A percentile compares a stretch with the other conserved stretches of the same genome.
Evolutionary conservation across 2,113 vertebrate species (phyloP).

Genomic region (Eudyptes chrysolophus): DNA sequence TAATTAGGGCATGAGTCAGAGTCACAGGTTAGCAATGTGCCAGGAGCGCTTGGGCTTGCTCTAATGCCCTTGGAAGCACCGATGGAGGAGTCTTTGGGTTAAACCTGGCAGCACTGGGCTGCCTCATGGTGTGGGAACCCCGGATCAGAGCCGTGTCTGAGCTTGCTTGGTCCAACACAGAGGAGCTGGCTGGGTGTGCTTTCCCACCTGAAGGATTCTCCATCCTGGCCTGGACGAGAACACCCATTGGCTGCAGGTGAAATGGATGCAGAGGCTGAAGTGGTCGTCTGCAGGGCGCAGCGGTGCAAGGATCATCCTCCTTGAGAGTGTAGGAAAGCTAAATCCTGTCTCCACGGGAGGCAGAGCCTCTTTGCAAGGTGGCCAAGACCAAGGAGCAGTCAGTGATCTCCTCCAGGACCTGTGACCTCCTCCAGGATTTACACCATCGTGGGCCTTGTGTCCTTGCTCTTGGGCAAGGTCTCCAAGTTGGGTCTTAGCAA

Average conservation of each 20-base stretch:
- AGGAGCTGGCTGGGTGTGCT: neutral
- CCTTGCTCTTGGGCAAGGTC: neutral
- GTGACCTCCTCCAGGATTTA: neutral
- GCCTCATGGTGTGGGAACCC: neutral
- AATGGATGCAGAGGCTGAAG: neutral
- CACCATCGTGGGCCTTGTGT: fast-evolving
- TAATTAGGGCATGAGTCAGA: constrained; percentile 28
- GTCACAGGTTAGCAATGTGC: neutral
- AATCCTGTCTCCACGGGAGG: neutral
- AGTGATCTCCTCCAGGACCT: neutral
- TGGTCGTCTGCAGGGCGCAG: neutral
- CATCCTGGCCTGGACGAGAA: neutral
- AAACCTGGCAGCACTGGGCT: neutral
- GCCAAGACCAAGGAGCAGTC: neutral
- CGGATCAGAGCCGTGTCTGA: fast-evolving
- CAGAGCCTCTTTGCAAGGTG: neutral
- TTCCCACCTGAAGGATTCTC: neutral
- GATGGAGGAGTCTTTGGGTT: neutral
- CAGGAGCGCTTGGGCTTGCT: neutral
- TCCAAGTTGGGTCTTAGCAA: neutral
- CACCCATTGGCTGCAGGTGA: neutral
- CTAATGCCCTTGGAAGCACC: neutral
- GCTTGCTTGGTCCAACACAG: neutral
- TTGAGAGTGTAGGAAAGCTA: neutral
- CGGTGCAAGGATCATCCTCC: neutral